Base-by-base conservation (phyloP, 2,113 vertebrate species). In the Bambusicola thoracicus region DNA sequence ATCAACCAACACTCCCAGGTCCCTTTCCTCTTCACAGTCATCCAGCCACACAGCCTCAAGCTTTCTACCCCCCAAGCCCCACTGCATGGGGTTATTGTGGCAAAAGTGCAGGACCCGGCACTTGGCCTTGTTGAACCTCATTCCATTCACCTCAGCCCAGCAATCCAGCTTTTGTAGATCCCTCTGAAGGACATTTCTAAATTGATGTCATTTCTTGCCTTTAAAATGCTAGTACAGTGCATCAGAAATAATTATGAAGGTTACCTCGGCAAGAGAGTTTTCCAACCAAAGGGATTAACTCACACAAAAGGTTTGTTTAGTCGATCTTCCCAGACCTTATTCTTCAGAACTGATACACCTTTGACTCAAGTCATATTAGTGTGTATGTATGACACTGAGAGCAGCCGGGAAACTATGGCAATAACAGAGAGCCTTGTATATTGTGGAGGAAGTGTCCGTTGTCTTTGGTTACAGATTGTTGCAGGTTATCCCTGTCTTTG, bases 201-300 rank as follows among this genome's bases (percentile, higher is more conserved):
- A n/a, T n/a, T n/a, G n/a, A n/a, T 81, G 15, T 87, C 41, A 46
- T 70, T 70, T 90, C 67, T 94, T 91, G n/a, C 84, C 78, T 96
- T 87, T 94, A 96, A 91, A 95, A 91, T 92, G 87, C 61, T 94
- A 87, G 46, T 87, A 87, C 67, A 80, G 75, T 89, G 74, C 91
- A 82, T 89, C 70, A 87, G 62, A 97, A 90, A 85, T 95, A 89
- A 94, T 95, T 92, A 93, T 94, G 66, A 92, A 90, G 89, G 81
- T 90, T 93, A 85, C 89, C 79, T 59, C 94, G 55, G 55, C 84
- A 87, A 95, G 84, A 36, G 68, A 16, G 61, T 79, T 96, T 97
- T 96, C 76, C 87, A 95, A 90, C 40, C 80, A 94, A 66, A 92
- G 70, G 95, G 95, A 72, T 97, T 96, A 90, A 81, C 92, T 95